Percentiles rank a stretch among this genome's conserved stretches.
phyloP scores from a whole-genome alignment of 2,888 invertebrate species.

The Cacoxenus indagator region DNA sequence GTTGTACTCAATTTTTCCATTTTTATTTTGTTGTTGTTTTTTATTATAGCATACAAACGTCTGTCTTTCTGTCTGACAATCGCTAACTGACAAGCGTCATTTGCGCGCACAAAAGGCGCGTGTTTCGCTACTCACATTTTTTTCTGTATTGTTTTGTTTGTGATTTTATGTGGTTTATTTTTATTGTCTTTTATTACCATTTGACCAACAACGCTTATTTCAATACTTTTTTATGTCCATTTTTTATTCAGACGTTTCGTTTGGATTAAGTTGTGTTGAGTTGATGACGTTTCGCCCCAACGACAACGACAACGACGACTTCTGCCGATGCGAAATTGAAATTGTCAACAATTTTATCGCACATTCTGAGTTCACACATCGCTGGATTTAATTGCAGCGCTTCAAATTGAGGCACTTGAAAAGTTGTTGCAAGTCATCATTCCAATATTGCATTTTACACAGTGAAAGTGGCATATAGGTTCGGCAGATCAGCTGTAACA shows the following conservation, averaged over 20 bases:
- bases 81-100: not conserved
- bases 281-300: no score
- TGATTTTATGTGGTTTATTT: not conserved
- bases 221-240: not conserved
- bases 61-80: not conserved
- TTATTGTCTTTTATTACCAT: not conserved
- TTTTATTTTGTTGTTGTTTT: no score
- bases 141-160: conserved; percentile 42
- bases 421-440: conserved; percentile 1
- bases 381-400: conserved; percentile 62
- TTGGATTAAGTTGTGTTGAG: conserved; percentile 10
- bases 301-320: no score
- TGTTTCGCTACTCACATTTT: conserved; percentile 46
- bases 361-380: conserved; percentile 70
- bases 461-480: no score
- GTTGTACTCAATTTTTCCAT: no score
- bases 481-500: no score
- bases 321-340: conserved; percentile 62
- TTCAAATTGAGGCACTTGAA: conserved; percentile 47
- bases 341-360: conserved; percentile 68
- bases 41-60: no score
- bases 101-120: conserved; percentile 32
- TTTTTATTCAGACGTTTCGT: not conserved
- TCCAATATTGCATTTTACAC: no score
- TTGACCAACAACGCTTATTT: no score